Percentiles rank a stretch among this genome's conserved stretches.
Evolutionary conservation across 2,888 invertebrate species (phyloP).

Genomic region (Ochropacha duplaris): DNA sequence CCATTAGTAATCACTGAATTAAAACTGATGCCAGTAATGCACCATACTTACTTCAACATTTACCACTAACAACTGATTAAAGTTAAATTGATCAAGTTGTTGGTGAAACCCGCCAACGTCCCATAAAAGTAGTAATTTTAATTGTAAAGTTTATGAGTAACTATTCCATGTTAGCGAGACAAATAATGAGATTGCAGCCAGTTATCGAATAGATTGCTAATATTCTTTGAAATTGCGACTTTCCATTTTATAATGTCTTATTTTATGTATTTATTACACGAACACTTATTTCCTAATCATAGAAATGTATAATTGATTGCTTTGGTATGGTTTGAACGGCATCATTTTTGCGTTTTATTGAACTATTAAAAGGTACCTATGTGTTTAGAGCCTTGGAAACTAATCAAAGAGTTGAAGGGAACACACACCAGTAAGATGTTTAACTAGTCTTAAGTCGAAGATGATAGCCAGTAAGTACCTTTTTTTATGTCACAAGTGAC

Average conservation of each 20-base stretch:
- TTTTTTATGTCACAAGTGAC: no score
- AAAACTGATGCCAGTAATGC: no score
- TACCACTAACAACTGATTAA: no score
- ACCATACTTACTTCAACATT: no score
- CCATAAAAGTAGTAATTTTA: neutral
- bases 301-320: neutral
- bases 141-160: neutral
- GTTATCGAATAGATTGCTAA: neutral
- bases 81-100: neutral
- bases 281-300: neutral
- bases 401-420: no score
- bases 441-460: no score
- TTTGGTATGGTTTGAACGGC: neutral
- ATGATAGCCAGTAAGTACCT: no score
- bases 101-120: neutral
- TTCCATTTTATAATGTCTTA: conserved; percentile 1
- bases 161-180: neutral
- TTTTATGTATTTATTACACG: neutral
- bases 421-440: no score
- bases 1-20: no score
- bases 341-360: neutral
- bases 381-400: no score
- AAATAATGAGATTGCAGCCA: neutral
- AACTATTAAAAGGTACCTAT: no score
- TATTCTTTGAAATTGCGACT: neutral